Evolutionary conservation across 2,797 vertebrate genomes (phyloP).

Genomic region (Sebastes dallii): DNA sequence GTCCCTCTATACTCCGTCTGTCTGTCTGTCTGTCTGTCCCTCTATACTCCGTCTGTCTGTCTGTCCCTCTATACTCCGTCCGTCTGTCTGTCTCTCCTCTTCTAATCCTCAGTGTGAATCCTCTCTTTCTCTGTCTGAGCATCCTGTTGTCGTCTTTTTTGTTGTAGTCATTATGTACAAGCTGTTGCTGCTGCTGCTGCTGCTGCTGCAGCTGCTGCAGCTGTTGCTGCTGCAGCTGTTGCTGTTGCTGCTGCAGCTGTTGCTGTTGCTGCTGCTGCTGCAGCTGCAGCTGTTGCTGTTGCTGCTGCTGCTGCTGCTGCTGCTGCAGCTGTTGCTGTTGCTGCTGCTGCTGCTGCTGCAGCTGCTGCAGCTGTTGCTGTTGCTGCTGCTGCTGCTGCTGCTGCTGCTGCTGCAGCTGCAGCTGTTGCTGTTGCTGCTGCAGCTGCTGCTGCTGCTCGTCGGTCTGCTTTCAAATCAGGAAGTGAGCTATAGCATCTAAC

Average conservation of each 20-base stretch:
- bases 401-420: neutral
- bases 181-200: too few relatives aligned
- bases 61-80: neutral
- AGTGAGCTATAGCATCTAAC: slow-evolving; percentile 30
- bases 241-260: too few relatives aligned
- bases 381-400: neutral
- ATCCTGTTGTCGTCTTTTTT: neutral
- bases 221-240: too few relatives aligned
- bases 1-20: neutral
- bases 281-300: too few relatives aligned
- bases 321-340: too few relatives aligned
- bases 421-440: neutral
- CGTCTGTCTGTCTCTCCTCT: neutral
- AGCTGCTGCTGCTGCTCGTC: neutral
- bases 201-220: too few relatives aligned
- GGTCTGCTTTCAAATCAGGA: slow-evolving; percentile 51
- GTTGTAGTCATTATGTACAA: slow-evolving; percentile 6
- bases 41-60: too few relatives aligned
- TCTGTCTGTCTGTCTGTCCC: too few relatives aligned
- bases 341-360: too few relatives aligned
- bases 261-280: neutral
- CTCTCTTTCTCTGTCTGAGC: neutral
- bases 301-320: too few relatives aligned
- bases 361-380: too few relatives aligned
- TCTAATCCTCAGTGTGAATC: neutral